Conservation (phyloP, 2,797 vertebrate species). For the Amazonetta brasiliensis region DNA sequence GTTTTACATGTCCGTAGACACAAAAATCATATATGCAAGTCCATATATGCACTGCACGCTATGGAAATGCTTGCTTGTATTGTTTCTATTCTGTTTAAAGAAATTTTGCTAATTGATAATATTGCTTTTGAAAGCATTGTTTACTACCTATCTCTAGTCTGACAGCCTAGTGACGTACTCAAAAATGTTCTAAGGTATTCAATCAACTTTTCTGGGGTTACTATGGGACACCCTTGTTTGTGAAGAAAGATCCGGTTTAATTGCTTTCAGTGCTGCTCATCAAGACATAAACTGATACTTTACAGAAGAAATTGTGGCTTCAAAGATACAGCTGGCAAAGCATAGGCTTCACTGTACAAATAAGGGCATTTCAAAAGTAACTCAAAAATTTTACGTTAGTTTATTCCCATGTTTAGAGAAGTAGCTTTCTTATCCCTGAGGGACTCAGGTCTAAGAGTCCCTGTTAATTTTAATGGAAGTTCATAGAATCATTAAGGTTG, state of each 20-base stretch:
- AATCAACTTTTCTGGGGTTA: not conserved
- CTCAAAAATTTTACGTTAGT: not conserved
- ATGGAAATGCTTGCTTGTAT: conserved; percentile 1
- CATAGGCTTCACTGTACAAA: not conserved
- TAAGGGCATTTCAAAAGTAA: not conserved
- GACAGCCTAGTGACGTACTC: not conserved
- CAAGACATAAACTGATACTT: not conserved
- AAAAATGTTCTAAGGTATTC: not conserved
- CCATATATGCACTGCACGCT: not conserved
- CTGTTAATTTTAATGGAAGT: not conserved
- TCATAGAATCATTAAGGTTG: not conserved
- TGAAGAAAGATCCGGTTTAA: not conserved
- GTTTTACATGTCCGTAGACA: not conserved
- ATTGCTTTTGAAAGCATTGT: conserved; percentile 8
- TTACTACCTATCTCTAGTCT: not conserved
- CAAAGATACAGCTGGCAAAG: not conserved
- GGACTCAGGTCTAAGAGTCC: not conserved
- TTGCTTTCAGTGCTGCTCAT: not conserved
- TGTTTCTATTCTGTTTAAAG: conserved; percentile 30
- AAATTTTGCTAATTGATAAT: not conserved
- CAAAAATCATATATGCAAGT: not conserved
- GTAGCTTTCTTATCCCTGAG: not conserved
- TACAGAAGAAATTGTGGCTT: not conserved
- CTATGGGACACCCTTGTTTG: not conserved
- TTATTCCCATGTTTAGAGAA: not conserved